Evolutionary conservation across 2,888 invertebrate species (phyloP), one percentile per base, ranked within the genome.

Genomic region (Autographa pulchrina): DNA sequence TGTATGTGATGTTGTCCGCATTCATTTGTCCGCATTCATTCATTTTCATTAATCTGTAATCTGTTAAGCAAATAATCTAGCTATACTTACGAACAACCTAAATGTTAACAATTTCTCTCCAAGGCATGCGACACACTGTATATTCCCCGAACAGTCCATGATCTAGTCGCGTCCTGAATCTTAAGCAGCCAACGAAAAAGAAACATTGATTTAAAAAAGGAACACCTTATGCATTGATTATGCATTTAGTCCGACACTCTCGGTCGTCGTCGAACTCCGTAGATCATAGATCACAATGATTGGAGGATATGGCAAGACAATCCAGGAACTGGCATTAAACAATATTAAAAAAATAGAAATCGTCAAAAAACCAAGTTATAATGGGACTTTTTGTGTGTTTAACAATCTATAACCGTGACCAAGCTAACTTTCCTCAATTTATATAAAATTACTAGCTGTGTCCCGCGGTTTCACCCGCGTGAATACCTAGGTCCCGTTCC

Each of bases 201-300:
- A 65, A 62, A 52, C 58, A 68, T 68, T 63, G 59, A 63, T 63
- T 63, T 63, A 54, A 65, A 69, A 71, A 72, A 67, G 62, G 76
- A 59, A 71, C 69, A 72, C 60, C 32, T 65, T 68, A 63, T 66
- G 65, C 67, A 72, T 80, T 76, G 76, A 78, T 68, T 80, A 80
- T 78, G 80, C 62, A 80, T 78, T 80, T 68, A 67, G 64, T 69
- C 66, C 68, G 65, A 68, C 75, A 75, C 41, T 72, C 65, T 56
- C 48, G 70, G 70, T n/a, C 70, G 38, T 56, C 61, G 20, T 43
- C 59, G 43, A 41, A 13, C 32, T 52, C 63, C 48, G 18, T 32
- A n/a, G 60, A 72, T 2, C 11, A 13, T 2, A n/a, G 38, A 18
- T 6, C 6, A 32, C 7, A 32, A 59, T 16, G 59, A 59, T 59